phyloP scores from a whole-genome alignment of 2,797 vertebrate species.

The Myotis pilosus region DNA sequence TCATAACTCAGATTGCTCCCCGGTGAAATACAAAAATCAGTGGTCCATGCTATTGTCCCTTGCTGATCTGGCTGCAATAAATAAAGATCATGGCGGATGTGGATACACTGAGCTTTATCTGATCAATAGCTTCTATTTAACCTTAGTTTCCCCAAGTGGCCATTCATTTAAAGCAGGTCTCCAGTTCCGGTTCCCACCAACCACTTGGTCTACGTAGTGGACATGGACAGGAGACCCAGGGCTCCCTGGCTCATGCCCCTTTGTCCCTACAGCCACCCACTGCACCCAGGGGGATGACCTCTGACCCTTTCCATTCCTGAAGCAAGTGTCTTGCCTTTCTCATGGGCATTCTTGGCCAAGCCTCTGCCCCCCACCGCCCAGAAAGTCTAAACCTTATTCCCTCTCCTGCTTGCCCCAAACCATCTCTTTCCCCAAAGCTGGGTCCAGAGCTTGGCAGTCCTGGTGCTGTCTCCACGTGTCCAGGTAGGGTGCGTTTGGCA shows the following conservation, averaged over 20 bases:
- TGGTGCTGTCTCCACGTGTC: neutral
- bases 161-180: neutral
- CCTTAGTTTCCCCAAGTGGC: neutral
- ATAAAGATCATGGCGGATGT: neutral
- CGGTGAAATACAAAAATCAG: neutral
- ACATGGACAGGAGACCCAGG: neutral
- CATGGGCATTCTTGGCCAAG: neutral
- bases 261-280: neutral
- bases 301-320: neutral
- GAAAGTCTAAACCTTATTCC: neutral
- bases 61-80: neutral
- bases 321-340: neutral
- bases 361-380: neutral
- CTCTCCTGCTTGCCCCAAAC: neutral
- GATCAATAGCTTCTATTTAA: neutral
- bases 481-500: neutral
- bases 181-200: neutral
- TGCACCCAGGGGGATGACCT: neutral
- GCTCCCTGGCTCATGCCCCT: neutral
- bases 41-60: neutral
- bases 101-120: neutral
- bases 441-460: neutral
- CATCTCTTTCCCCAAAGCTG: neutral
- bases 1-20: neutral
- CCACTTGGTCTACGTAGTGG: neutral